Base-by-base conservation (phyloP, 2,888 invertebrate genomes). In the Tachystola acroxantha region DNA sequence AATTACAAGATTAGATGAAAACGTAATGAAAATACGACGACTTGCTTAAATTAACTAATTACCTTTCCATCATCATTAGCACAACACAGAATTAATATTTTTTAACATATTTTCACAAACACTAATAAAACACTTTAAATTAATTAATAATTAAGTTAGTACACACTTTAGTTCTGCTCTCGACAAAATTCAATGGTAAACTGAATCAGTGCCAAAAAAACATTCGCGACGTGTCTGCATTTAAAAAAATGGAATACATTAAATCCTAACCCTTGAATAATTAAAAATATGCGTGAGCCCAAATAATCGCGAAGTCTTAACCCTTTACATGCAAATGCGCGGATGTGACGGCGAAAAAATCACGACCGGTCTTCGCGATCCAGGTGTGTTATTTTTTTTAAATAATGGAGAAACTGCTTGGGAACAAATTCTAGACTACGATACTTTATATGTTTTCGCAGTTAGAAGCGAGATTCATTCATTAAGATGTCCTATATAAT, bases 221-320 rank as follows among this genome's bases (percentile, higher is more conserved):
- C 46, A 65, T 63, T 60, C 64, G 59, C 64, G 64, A 64, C 66
- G 61, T 57, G 60, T 74, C 65, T 64, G 62, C 57, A 64, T 70
- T 75, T 68, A 53, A 61, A 64, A n/a, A 69, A 69, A 62, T 50
- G 53, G 81, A 73, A 82, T 76, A 82, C 61, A 80, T 84, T 82
- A 77, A 47, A 42, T 32, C 31, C 50, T 57, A 62, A 82, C 85
- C 86, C 86, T 77, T 82, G 82, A 77, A 86, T 82, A 86, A 86
- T 86, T 86, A 86, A 82, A 85, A 82, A 81, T 81, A 82, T 79
- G 79, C 84, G 84, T 76, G 81, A 75, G 77, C 68, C 64, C 72
- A 79, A 80, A 85, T 80, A 81, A 75, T 80, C 78, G 74, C 66
- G 67, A 80, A 75, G 81, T 78, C 64, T 84, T 82, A 84, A 84